Evolutionary conservation across 2,888 invertebrate species (phyloP).

Genomic region (Tromatobia lineatoria): DNA sequence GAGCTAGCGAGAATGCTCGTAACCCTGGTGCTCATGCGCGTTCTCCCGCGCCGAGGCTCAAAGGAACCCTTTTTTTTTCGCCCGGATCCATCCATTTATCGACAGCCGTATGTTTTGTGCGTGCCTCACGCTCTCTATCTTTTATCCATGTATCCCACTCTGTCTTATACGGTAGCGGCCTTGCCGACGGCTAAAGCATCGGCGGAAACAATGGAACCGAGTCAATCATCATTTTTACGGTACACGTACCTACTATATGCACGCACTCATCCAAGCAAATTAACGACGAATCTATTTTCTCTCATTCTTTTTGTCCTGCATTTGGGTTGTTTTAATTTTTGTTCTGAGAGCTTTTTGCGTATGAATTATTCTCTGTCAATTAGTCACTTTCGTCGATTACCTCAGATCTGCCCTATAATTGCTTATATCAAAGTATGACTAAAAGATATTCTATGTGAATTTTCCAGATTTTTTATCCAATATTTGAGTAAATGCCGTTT

Average conservation of each 20-base stretch:
- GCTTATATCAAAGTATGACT: too few species aligned
- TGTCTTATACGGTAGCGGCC: neutral
- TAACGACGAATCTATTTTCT: slow-evolving; percentile 7
- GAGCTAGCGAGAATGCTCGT: slow-evolving; percentile 44
- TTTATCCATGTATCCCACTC: neutral
- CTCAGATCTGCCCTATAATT: neutral
- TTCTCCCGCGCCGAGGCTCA: slow-evolving; percentile 71
- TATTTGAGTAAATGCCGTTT: too few species aligned
- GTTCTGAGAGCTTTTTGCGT: neutral
- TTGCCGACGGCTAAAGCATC: slow-evolving; percentile 12
- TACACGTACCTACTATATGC: neutral
- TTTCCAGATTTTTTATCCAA: too few species aligned
- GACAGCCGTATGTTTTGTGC: slow-evolving; percentile 69
- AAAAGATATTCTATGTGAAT: too few species aligned
- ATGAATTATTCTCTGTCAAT: too few species aligned
- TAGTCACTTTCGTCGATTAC: too few species aligned
- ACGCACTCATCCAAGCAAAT: slow-evolving; percentile 8
- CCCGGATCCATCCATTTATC: slow-evolving; percentile 80
- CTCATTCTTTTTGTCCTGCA: neutral
- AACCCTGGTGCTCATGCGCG: slow-evolving; percentile 61
- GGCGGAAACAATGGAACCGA: slow-evolving; percentile 47
- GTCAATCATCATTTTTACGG: slow-evolving; percentile 17
- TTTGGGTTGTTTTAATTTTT: neutral
- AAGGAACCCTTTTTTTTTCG: slow-evolving; percentile 81
- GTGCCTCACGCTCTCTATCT: slow-evolving; percentile 3